A percentile compares a stretch with the other conserved stretches of the same genome.
phyloP scores from a whole-genome alignment of 2,113 vertebrate genomes.

The Ceyx melanurus region DNA sequence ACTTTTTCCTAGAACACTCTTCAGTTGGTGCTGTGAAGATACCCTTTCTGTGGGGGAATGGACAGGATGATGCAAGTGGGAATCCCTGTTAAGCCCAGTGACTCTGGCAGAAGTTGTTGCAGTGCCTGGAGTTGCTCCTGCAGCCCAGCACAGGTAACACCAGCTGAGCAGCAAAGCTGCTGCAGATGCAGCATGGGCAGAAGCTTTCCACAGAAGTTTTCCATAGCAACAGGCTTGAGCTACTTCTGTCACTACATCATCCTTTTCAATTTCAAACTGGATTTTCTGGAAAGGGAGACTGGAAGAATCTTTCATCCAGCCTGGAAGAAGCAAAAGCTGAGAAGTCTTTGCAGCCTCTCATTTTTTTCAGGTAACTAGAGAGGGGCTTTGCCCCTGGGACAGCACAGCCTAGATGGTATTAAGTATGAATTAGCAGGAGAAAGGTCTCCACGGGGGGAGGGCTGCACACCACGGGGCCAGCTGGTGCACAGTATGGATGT shows the following conservation, averaged over 20 bases:
- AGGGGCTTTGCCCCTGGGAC: not conserved
- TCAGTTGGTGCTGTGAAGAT: not conserved
- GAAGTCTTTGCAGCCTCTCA: not conserved
- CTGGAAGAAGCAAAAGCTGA: not conserved
- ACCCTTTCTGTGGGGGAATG: fast-evolving
- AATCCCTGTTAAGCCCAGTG: not conserved
- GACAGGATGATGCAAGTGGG: not conserved
- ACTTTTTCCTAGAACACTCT: not conserved
- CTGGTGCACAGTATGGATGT: fast-evolving
- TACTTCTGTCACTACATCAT: not conserved
- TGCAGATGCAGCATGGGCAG: not conserved
- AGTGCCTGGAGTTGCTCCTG: not conserved
- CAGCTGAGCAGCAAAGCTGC: not conserved
- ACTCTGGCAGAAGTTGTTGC: not conserved
- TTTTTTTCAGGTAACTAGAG: not conserved
- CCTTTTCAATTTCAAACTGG: not conserved
- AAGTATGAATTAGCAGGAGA: not conserved
- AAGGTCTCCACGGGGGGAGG: not conserved
- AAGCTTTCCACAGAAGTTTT: not conserved
- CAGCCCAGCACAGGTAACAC: not conserved
- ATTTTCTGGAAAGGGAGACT: not conserved
- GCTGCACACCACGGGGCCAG: not conserved
- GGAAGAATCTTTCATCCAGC: not conserved
- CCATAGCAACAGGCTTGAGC: not conserved
- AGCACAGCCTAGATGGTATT: fast-evolving